These are phyloP conservation scores for Todus mexicanus DNA, from an alignment of 2,797 vertebrate species.

Conservation along the genomic window DNA sequence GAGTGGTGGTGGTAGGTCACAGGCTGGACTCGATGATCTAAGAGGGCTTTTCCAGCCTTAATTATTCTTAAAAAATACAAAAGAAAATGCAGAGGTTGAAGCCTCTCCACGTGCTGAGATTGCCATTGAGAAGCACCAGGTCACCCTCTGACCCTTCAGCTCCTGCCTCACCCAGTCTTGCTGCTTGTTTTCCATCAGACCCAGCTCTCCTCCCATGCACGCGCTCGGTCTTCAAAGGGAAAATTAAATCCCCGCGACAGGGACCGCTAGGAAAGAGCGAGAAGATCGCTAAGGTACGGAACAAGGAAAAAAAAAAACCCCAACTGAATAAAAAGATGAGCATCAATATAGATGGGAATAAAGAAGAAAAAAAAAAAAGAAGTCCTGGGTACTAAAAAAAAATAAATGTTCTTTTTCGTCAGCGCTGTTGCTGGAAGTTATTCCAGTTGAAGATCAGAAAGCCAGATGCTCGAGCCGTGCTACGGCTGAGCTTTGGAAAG, in stretches of 20 bases:
- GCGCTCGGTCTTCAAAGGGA: not conserved
- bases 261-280: not conserved
- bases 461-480: constrained; percentile 7
- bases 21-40: too few relatives aligned
- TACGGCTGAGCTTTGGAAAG: constrained; percentile 16
- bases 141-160: not conserved
- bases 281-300: not conserved
- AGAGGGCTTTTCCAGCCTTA: too few relatives aligned
- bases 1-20: too few relatives aligned
- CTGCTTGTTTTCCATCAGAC: not conserved
- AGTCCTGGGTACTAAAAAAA: not conserved
- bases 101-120: not conserved
- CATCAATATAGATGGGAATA: not conserved
- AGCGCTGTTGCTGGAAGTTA: constrained; percentile 8
- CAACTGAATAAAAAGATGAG: not conserved
- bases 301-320: not conserved
- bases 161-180: not conserved
- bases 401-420: not conserved
- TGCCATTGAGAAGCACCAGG: not conserved
- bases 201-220: not conserved
- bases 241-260: not conserved
- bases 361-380: not conserved
- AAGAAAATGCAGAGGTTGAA: not conserved
- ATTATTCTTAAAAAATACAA: too few relatives aligned
- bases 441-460: constrained; percentile 35